Evolutionary conservation across 2,113 vertebrate species (phyloP).

Genomic region (Raja brachyura): DNA sequence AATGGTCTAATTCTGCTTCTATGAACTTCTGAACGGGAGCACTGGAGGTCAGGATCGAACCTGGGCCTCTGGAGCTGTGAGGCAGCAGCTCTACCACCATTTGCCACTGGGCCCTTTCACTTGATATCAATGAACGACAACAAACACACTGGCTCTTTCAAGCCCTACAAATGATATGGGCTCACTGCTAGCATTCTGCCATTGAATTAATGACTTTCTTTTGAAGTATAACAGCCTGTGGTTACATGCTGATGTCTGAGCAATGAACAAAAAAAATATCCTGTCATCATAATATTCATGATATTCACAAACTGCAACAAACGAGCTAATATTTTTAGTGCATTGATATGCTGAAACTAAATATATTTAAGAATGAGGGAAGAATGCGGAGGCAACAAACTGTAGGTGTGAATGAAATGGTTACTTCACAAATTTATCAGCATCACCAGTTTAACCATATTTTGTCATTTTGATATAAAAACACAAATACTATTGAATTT

Average conservation of each 20-base stretch:
- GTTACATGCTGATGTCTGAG: too few species aligned
- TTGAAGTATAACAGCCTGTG: background rate
- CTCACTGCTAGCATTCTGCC: background rate
- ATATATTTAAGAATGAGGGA: background rate
- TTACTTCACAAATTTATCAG: background rate
- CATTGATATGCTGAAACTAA: background rate
- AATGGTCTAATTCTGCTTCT: too few species aligned
- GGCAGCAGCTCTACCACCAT: too few species aligned
- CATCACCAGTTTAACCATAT: background rate
- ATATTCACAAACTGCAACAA: constrained; percentile 4
- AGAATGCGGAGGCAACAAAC: background rate
- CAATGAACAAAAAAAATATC: background rate
- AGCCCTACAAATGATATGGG: background rate
- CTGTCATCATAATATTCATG: background rate
- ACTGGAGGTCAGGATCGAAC: too few species aligned
- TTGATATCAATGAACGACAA: too few species aligned
- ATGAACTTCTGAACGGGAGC: too few species aligned
- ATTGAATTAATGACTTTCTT: background rate
- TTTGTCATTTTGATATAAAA: background rate
- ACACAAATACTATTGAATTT: background rate
- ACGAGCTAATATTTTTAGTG: background rate
- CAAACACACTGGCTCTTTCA: too few species aligned
- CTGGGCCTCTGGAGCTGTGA: too few species aligned
- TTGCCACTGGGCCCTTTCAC: too few species aligned
- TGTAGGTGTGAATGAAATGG: constrained; percentile 6